These are phyloP conservation scores for Drosophila tristis DNA, from an alignment of 1,140 invertebrate genomes.

Conservation along the genomic window DNA sequence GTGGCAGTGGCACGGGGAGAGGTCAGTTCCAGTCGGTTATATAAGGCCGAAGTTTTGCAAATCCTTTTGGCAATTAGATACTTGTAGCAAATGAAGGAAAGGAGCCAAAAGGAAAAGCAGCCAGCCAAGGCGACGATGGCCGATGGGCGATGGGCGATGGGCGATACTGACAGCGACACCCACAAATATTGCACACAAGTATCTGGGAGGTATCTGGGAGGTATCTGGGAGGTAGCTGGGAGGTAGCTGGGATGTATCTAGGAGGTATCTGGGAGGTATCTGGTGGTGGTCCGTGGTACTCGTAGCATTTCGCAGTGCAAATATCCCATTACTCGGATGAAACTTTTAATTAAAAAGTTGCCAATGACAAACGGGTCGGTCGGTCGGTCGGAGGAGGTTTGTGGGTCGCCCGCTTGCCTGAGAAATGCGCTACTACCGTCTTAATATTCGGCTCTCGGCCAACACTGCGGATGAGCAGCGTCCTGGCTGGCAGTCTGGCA, in stretches of 20 bases:
- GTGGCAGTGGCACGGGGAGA: constrained; percentile 14
- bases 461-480: constrained; percentile 24
- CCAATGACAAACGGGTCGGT: constrained; percentile 71
- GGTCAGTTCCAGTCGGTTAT: constrained; percentile 60
- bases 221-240: constrained; percentile 20
- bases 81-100: constrained; percentile 55
- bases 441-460: constrained; percentile 62
- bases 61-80: constrained; percentile 81
- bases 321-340: constrained; percentile 82
- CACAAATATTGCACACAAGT: constrained; percentile 72
- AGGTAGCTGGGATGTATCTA: constrained; percentile 56
- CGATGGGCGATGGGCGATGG: background rate
- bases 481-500: constrained; percentile 61
- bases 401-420: constrained; percentile 6
- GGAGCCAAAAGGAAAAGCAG: background rate
- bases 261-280: constrained; percentile 24
- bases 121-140: background rate
- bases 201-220: constrained; percentile 25
- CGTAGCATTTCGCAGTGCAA: constrained; percentile 77
- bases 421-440: constrained; percentile 56
- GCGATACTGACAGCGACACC: constrained; percentile 30
- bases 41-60: constrained; percentile 70
- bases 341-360: constrained; percentile 83
- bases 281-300: constrained; percentile 5
- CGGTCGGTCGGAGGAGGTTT: constrained; percentile 16